Base-by-base conservation (phyloP, 2,113 vertebrate genomes). In the Podarcis muralis region DNA sequence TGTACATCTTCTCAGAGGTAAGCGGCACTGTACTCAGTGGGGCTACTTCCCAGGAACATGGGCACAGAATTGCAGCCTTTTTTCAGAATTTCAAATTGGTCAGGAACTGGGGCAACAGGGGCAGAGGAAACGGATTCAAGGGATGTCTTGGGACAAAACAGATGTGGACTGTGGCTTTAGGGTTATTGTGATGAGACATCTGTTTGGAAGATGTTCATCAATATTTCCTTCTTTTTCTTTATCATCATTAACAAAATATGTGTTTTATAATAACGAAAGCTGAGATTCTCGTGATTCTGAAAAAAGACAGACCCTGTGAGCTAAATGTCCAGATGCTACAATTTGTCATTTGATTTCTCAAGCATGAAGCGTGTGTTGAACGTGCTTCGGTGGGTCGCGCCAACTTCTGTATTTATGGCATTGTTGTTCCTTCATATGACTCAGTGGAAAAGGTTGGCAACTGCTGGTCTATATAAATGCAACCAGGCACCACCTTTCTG, bases 391-490 rank as follows among this genome's bases (percentile, higher is more conserved):
- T 48, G 57, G 53, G 57, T n/a, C 5, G 82, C 75, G 79, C 57
- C 53, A 75, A 62, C 27, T 40, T 59, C 43, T 75, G 27, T 40
- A 83, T 82, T 82, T 66, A 88, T 82, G 57, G 80, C 59, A 76
- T 25, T 88, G 59, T 62, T 81, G 57, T 76, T 35, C 53, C 43
- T 87, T 65, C 18, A 57, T n/a, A 72, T 85, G 53, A 81, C 66
- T 81, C 7, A 71, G 4, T 76, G 79, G 76, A 76, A 69, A 83
- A 86, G n/a, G 62, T 57, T 83, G 59, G 75, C 57, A 86, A 83
- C 69, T 25, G 23, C 22, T 75, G 20, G 30, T 53, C 77, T 86
- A 8, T 77, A 40, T 77, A 68, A 85, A 82, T 82, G 81, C 48
- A 77, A 69, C 59, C 23, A 82, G 23, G 18, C 40, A 27, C 57